phyloP scores from a whole-genome alignment of 2,888 invertebrate species.

The Molanna angustata region DNA sequence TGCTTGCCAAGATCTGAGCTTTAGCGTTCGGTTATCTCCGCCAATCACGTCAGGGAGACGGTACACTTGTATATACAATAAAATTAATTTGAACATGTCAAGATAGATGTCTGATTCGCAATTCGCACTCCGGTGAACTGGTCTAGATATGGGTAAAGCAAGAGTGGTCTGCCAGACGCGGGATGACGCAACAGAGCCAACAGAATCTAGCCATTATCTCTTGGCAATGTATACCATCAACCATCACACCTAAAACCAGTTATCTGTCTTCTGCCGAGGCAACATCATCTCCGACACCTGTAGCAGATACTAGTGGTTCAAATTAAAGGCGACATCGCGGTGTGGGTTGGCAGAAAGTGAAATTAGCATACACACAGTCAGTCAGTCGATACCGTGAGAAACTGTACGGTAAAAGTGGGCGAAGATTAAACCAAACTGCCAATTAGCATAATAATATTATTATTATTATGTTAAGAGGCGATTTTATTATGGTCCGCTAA shows the following conservation, averaged over 20 bases:
- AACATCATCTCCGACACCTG: not conserved
- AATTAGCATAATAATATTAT: constrained; percentile 10
- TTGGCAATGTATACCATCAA: no score
- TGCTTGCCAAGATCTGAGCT: no score
- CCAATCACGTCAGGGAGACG: no score
- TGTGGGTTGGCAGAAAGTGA: constrained; percentile 17
- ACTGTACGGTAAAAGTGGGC: constrained; percentile 10
- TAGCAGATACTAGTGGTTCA: not conserved
- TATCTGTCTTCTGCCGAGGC: not conserved
- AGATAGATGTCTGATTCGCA: no score
- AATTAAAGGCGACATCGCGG: not conserved
- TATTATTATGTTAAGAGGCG: no score
- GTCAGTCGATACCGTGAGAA: not conserved
- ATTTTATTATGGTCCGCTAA: no score
- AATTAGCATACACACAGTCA: not conserved
- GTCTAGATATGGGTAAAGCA: no score
- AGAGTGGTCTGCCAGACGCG: not conserved
- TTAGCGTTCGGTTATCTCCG: no score
- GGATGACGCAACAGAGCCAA: not conserved
- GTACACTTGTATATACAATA: no score
- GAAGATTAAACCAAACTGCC: not conserved
- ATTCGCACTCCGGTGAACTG: no score
- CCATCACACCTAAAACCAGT: not conserved
- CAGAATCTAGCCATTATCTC: no score
- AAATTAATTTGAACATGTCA: no score